Percentiles rank a stretch among this genome's conserved stretches.
Evolutionary conservation across 2,888 invertebrate genomes (phyloP).

Genomic region (Ormyrus rosae): DNA sequence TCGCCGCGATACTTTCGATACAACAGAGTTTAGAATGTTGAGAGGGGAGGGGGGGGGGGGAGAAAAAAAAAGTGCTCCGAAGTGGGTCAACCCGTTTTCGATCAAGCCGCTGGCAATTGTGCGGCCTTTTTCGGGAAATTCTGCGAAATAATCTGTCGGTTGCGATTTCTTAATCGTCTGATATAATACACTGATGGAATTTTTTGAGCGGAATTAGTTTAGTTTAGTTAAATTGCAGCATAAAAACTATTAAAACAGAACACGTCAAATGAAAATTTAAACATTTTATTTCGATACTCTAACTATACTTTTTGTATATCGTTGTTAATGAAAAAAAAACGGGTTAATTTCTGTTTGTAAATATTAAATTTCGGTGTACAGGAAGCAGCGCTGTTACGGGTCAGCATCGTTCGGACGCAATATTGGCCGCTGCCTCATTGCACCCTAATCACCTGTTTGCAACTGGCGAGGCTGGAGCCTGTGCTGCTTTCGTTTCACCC

Average conservation of each 20-base stretch:
- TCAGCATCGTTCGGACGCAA: conserved; percentile 57
- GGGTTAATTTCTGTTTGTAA: too few species aligned
- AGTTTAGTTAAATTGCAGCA: too few species aligned
- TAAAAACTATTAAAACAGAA: too few species aligned
- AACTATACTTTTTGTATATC: too few species aligned
- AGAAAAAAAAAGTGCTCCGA: not conserved
- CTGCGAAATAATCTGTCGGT: not conserved
- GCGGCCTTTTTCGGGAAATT: not conserved
- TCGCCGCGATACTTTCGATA: conserved; percentile 4
- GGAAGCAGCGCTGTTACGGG: not conserved
- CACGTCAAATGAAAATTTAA: too few species aligned
- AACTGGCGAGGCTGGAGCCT: conserved; percentile 42
- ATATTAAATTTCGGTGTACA: too few species aligned
- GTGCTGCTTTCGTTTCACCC: conserved; percentile 47
- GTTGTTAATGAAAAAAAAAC: too few species aligned
- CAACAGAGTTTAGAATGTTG: conserved; percentile 18
- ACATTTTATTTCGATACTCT: too few species aligned
- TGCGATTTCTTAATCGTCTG: not conserved
- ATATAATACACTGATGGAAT: not conserved
- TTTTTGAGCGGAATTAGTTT: too few species aligned
- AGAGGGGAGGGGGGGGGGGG: not conserved
- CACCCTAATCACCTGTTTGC: conserved; percentile 66
- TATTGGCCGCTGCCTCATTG: conserved; percentile 64
- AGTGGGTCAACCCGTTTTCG: not conserved
- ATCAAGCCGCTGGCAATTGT: not conserved